Evolutionary conservation across 2,888 invertebrate genomes (phyloP).

Genomic region (Muscina levida): DNA sequence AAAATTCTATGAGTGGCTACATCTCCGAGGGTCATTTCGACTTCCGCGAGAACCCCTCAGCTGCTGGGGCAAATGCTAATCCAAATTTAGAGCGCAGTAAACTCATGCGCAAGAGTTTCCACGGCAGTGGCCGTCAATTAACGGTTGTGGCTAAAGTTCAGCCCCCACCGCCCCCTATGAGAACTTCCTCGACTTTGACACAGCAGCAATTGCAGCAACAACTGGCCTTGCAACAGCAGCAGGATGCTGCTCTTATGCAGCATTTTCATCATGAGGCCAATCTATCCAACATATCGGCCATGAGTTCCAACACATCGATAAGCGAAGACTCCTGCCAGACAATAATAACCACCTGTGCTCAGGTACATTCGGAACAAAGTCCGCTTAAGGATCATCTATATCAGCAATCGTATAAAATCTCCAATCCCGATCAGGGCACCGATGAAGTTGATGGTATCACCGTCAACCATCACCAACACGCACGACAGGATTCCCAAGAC

Average conservation of each 20-base stretch:
- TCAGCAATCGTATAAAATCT: conserved; percentile 65
- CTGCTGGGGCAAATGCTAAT: conserved; percentile 81
- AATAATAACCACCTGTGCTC: conserved; percentile 89
- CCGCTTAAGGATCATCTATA: conserved; percentile 80
- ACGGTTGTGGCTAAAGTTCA: conserved; percentile 91
- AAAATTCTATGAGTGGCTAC: conserved; percentile 86
- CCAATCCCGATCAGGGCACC: conserved; percentile 78
- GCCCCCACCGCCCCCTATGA: conserved; percentile 91
- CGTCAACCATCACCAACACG: conserved; percentile 52
- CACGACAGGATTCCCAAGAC: conserved; percentile 51
- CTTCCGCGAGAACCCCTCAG: conserved; percentile 82
- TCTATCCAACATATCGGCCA: conserved; percentile 78
- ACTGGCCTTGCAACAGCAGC: conserved; percentile 86
- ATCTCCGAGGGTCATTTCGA: conserved; percentile 93
- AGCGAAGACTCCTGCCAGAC: conserved; percentile 83
- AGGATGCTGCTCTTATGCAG: conserved; percentile 71
- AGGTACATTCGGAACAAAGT: conserved; percentile 91
- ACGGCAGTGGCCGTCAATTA: conserved; percentile 90
- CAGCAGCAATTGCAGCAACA: conserved; percentile 76
- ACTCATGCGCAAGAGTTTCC: conserved; percentile 93
- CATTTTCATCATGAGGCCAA: conserved; percentile 79
- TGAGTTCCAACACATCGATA: conserved; percentile 79
- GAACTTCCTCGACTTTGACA: conserved; percentile 88
- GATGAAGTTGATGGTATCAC: conserved; percentile 83
- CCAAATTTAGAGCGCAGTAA: conserved; percentile 92